Conservation (phyloP, 2,113 vertebrate genomes). For the Argyrosomus japonicus region DNA sequence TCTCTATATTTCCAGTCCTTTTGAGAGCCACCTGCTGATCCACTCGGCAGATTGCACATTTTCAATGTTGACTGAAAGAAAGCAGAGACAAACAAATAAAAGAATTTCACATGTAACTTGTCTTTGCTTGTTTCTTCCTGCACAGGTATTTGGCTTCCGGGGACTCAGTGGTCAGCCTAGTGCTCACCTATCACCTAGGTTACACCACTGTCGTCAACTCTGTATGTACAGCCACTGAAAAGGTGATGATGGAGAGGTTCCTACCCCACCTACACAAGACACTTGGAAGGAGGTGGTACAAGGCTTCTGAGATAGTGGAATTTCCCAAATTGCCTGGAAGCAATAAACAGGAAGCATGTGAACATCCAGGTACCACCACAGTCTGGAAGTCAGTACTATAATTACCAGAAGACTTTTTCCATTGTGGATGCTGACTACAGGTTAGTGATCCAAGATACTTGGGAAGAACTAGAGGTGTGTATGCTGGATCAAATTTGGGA, state of each 20-base stretch:
- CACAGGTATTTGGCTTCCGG: constrained; percentile 25
- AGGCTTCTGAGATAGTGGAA: constrained; percentile 22
- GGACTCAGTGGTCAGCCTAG: constrained; percentile 7
- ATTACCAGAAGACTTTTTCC: too few species aligned
- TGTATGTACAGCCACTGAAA: not conserved
- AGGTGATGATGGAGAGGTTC: constrained; percentile 21
- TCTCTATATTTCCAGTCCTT: too few species aligned
- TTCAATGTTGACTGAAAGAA: too few species aligned
- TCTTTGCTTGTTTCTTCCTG: not conserved
- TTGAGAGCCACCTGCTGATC: too few species aligned
- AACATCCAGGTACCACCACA: too few species aligned
- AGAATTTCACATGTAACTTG: not conserved
- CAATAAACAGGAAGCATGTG: not conserved
- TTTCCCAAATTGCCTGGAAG: constrained; percentile 33
- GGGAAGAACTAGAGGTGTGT: too few species aligned
- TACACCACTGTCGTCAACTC: not conserved
- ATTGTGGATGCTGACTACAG: too few species aligned
- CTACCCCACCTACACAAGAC: constrained; percentile 19
- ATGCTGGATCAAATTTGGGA: too few species aligned
- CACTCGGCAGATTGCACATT: too few species aligned
- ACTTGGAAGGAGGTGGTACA: constrained; percentile 10
- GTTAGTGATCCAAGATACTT: too few species aligned
- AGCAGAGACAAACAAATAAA: too few species aligned
- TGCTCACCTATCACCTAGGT: not conserved
- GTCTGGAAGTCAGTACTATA: too few species aligned